Evolutionary conservation across 2,113 vertebrate genomes (phyloP).

Genomic region (Lamprotornis superbus): DNA sequence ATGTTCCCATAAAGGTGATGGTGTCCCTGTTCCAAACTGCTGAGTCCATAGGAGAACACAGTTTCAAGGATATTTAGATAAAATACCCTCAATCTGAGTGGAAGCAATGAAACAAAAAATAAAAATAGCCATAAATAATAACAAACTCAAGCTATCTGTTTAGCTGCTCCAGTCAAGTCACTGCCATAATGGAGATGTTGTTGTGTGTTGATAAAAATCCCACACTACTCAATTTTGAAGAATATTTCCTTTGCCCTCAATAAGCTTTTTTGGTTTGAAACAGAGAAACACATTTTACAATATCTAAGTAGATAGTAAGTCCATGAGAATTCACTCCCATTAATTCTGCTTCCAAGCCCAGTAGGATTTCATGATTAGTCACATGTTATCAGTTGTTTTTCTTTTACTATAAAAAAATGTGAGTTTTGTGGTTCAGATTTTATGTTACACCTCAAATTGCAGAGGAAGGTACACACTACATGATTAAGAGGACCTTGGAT

Average conservation of each 20-base stretch:
- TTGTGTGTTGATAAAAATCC: neutral
- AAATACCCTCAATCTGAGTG: neutral
- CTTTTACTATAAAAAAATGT: neutral
- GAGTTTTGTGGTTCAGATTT: neutral
- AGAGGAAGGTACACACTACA: neutral
- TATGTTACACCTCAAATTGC: neutral
- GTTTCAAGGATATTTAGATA: neutral
- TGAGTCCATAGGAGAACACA: neutral
- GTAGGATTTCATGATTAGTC: neutral
- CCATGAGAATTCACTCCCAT: neutral
- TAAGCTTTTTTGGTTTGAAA: neutral
- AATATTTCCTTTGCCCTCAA: neutral
- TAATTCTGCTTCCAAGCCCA: neutral
- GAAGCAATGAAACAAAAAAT: neutral
- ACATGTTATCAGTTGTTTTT: neutral
- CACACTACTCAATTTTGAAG: neutral
- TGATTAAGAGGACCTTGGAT: neutral
- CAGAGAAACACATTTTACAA: neutral
- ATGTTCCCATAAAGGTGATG: neutral
- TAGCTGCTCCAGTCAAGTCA: neutral
- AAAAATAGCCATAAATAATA: neutral
- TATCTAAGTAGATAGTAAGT: neutral
- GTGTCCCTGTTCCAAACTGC: neutral
- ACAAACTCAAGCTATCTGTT: neutral
- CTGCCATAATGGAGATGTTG: neutral